phyloP scores from a whole-genome alignment of 2,888 invertebrate genomes.

The Xylota sylvarum region DNA sequence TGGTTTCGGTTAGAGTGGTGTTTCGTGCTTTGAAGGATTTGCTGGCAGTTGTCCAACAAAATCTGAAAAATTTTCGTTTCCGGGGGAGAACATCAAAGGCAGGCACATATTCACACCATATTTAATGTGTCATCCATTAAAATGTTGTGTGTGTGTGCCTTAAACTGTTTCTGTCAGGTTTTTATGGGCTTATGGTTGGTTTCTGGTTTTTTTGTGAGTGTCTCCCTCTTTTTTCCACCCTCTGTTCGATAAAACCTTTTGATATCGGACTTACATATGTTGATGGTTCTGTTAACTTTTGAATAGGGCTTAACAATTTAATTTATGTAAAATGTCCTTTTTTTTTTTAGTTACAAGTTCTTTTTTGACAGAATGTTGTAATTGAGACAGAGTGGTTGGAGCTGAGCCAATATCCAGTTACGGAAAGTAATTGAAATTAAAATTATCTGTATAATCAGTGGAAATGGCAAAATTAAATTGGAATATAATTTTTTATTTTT shows the following conservation, averaged over 20 bases:
- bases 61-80: constrained; percentile 65
- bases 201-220: constrained; percentile 15
- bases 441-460: constrained; percentile 40
- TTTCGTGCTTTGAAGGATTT: constrained; percentile 63
- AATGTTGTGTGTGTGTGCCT: constrained; percentile 72
- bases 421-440: constrained; percentile 35
- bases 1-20: constrained; percentile 14
- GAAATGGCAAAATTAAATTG: background rate
- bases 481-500: too few relatives aligned
- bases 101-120: constrained; percentile 71
- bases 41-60: constrained; percentile 72
- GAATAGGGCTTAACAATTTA: constrained; percentile 35
- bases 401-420: constrained; percentile 28
- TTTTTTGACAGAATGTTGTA: constrained; percentile 44
- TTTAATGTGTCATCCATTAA: constrained; percentile 76
- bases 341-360: constrained; percentile 6
- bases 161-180: constrained; percentile 75
- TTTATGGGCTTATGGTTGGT: constrained; percentile 50
- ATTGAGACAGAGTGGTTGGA: constrained; percentile 50
- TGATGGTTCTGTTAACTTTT: constrained; percentile 25
- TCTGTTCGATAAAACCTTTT: constrained; percentile 42
- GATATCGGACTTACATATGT: constrained; percentile 24
- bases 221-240: background rate
- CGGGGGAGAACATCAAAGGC: constrained; percentile 70
- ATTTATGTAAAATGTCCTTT: constrained; percentile 50